Base-by-base conservation (phyloP, 2,888 invertebrate genomes). In the Leptinotarsa rubiginosa region DNA sequence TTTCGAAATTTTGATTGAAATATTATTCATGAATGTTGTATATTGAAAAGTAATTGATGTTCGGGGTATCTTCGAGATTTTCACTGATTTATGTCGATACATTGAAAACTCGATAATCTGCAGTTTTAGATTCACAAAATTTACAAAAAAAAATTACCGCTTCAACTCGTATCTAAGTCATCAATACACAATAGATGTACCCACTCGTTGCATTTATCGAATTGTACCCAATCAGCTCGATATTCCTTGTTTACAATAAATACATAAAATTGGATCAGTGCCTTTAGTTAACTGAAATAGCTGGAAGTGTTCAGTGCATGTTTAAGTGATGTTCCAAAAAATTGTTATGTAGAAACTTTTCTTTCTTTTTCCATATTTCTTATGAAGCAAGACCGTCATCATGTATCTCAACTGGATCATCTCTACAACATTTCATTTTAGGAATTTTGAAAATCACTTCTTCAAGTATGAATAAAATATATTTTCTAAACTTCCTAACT, bases 181-280 rank as follows among this genome's bases (percentile, higher is more conserved):
- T 69, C 41, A 64, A 66, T 67, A 68, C 73, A 74, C n/a, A 25
- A 22, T 67, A 69, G 52, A 49, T 76, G 71, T 49, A 76, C 64
- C 72, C 76, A 76, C 1, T 67, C 65, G 20, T 69, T 31, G 22
- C 76, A 76, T 41, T 22, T 22, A 52, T 74, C 76, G 22, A 72
- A 76, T 47, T 72, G 50, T 3, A 74, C 72, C 74, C 74, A 74
- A 22, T 25, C 50, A 22, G 72, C 73, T 18, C 13, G 54, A 13
- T 66, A 71, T 13, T 74, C 67, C 66, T 25, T 69, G 22, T 10
- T 65, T 65, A 67, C 76, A 76, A 41, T 76, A 72, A 54, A 59
- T 49, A 41, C 73, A 76, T 18, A 54, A 4, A 69, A 69, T 41
- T 15, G 7, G 16, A 64, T 72, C 68, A n/a, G 5, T 25, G 15